Conservation (phyloP, 2,888 invertebrate genomes). For the Rotaria socialis region DNA sequence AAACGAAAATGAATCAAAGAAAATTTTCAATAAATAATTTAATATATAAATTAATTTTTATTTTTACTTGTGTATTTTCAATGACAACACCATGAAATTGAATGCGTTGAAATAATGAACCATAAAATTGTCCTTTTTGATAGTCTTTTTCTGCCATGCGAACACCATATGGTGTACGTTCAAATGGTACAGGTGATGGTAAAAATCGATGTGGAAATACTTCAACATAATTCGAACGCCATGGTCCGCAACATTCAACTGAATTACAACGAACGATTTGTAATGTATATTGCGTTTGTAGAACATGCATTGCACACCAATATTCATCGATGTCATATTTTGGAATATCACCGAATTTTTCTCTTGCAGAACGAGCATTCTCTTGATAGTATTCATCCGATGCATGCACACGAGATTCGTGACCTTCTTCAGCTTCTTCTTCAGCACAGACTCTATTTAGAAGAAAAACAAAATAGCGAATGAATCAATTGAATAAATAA, state of each 20-base stretch:
- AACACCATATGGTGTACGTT: constrained; percentile 21
- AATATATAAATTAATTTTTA: too few relatives aligned
- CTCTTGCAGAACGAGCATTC: background rate
- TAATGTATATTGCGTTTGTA: constrained; percentile 37
- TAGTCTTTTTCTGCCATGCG: constrained; percentile 36
- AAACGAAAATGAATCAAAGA: background rate
- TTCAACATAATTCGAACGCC: constrained; percentile 36
- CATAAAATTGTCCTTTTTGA: constrained; percentile 37
- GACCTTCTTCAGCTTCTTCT: constrained; percentile 35
- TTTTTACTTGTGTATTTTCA: constrained; percentile 5
- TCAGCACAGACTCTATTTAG: constrained; percentile 2
- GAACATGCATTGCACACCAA: constrained; percentile 35
- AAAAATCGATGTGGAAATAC: constrained; percentile 36
- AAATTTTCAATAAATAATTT: background rate
- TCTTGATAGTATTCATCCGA: constrained; percentile 25
- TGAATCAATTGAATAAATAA: too few relatives aligned
- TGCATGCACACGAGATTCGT: background rate
- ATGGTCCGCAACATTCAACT: background rate
- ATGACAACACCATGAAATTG: constrained; percentile 35
- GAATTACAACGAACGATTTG: constrained; percentile 34
- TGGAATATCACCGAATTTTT: background rate
- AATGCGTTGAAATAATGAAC: constrained; percentile 35
- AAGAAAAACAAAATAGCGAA: background rate
- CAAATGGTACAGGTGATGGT: constrained; percentile 35
- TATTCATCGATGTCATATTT: constrained; percentile 36